Evolutionary conservation across 1,140 invertebrate species (phyloP).

Genomic region (Monomorium pharaonis): DNA sequence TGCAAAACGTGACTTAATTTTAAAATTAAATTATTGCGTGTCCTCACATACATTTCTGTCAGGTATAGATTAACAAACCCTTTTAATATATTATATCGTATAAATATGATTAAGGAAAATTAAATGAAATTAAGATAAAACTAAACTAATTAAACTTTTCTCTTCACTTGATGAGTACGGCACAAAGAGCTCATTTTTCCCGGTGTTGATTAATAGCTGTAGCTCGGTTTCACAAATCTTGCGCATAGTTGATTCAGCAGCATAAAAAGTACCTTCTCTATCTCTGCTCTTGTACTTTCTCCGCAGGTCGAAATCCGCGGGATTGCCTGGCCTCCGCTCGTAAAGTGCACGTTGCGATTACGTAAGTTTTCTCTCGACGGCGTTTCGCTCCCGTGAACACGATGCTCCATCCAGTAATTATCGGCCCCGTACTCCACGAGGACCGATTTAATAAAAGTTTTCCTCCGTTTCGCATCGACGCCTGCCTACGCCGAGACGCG

Average conservation of each 20-base stretch:
- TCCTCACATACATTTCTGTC: neutral
- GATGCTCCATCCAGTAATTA: constrained; percentile 52
- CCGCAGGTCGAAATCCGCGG: constrained; percentile 32
- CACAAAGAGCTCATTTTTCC: neutral
- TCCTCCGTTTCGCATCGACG: constrained; percentile 41
- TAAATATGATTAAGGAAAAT: neutral
- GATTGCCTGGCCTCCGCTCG: constrained; percentile 11
- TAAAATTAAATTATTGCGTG: constrained; percentile 16
- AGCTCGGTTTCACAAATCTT: constrained; percentile 19
- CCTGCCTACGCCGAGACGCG: neutral
- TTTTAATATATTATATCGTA: neutral
- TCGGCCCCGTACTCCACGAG: constrained; percentile 20
- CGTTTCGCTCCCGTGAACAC: constrained; percentile 47
- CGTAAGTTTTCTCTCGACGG: constrained; percentile 50
- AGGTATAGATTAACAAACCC: neutral
- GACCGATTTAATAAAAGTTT: constrained; percentile 63
- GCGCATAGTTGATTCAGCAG: neutral
- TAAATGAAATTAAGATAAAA: neutral
- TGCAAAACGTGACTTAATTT: neutral
- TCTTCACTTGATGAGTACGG: neutral
- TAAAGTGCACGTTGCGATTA: constrained; percentile 49
- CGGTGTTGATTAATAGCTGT: constrained; percentile 16
- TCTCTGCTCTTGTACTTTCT: constrained; percentile 41
- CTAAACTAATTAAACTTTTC: too few relatives aligned
- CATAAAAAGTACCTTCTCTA: constrained; percentile 4